Conservation (phyloP, 2,797 vertebrate genomes). For the Ptychadena robeensis region DNA sequence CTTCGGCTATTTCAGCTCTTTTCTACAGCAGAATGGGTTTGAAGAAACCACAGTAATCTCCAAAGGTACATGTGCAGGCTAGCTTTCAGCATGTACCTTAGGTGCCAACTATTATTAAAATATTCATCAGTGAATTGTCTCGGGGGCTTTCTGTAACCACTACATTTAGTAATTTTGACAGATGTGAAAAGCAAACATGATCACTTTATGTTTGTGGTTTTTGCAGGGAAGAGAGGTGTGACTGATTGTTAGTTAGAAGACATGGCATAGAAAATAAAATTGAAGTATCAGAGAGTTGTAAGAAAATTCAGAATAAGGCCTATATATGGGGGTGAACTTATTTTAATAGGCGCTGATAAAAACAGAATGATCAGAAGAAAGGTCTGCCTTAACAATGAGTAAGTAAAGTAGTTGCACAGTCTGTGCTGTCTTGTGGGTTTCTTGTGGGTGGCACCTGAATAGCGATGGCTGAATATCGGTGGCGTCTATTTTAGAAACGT, state of each 20-base stretch:
- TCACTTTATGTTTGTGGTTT: constrained; percentile 65
- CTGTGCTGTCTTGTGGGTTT: no score
- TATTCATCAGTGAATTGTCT: constrained; percentile 69
- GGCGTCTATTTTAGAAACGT: no score
- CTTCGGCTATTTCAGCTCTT: constrained; percentile 60
- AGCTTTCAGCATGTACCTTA: constrained; percentile 56
- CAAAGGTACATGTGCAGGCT: constrained; percentile 59
- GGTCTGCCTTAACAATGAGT: no score
- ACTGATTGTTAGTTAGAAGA: constrained; percentile 67
- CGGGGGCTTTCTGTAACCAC: constrained; percentile 63
- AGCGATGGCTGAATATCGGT: no score
- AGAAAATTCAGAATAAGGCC: background rate
- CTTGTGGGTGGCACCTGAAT: no score
- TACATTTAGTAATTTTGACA: constrained; percentile 74
- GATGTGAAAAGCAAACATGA: constrained; percentile 73
- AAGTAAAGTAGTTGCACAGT: no score
- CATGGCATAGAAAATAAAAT: constrained; percentile 53
- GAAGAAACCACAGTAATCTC: constrained; percentile 65
- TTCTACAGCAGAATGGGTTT: constrained; percentile 57
- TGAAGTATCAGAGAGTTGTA: background rate
- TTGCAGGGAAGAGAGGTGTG: constrained; percentile 74
- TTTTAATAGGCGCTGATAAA: background rate
- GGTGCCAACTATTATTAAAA: constrained; percentile 69
- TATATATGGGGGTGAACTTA: background rate
- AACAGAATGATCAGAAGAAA: background rate